Evolutionary conservation across 2,113 vertebrate species (phyloP).

Genomic region (Glaucomys volans): DNA sequence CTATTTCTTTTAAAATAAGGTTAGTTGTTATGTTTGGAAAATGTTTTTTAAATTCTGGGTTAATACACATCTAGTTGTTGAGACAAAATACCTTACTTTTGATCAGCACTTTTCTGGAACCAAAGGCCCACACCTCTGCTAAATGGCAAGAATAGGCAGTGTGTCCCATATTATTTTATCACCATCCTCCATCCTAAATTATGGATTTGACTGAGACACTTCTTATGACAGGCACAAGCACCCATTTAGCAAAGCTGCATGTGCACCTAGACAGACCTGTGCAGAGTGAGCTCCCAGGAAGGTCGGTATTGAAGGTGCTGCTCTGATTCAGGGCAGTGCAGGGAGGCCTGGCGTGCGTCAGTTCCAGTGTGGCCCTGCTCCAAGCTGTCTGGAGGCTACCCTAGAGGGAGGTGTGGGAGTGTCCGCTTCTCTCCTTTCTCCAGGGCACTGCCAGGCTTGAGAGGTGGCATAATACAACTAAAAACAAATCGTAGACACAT

Average conservation of each 20-base stretch:
- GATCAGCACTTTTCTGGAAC: not conserved
- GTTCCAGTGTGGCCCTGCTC: not conserved
- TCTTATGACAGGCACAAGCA: not conserved
- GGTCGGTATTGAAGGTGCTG: not conserved
- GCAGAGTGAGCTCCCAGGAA: not conserved
- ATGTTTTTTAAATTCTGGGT: slow-evolving; percentile 30
- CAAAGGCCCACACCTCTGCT: not conserved
- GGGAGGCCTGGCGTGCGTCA: not conserved
- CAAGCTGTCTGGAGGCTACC: not conserved
- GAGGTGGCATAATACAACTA: slow-evolving; percentile 59
- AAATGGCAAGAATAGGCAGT: not conserved
- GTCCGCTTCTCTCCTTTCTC: slow-evolving; percentile 27
- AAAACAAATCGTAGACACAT: slow-evolving; percentile 59
- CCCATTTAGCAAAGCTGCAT: not conserved
- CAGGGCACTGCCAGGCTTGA: slow-evolving; percentile 25
- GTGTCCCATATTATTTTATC: not conserved
- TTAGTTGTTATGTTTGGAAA: slow-evolving; percentile 43
- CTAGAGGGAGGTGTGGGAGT: not conserved
- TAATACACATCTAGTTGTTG: slow-evolving; percentile 3
- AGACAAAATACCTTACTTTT: slow-evolving; percentile 24
- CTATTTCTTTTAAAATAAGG: not conserved
- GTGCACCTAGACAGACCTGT: not conserved
- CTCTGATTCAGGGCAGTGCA: not conserved
- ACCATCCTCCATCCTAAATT: not conserved
- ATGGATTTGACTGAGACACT: not conserved